Evolutionary conservation across 2,797 vertebrate genomes (phyloP).

Genomic region (Staurois parvus): DNA sequence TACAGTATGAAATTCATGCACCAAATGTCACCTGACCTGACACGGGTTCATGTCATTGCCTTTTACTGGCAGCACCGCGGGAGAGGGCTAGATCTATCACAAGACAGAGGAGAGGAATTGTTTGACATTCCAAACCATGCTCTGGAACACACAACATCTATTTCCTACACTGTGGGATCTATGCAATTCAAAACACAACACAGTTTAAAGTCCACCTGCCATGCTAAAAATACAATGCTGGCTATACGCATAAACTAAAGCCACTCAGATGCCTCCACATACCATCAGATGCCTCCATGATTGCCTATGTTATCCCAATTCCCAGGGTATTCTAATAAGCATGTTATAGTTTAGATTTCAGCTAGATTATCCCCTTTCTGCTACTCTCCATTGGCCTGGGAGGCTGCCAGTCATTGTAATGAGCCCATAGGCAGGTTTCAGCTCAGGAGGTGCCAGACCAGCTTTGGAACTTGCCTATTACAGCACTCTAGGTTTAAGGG

Average conservation of each 20-base stretch:
- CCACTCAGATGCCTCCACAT: no score
- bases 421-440: no score
- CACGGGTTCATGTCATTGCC: constrained; percentile 14
- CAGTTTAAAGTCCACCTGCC: neutral
- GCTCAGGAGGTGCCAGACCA: no score
- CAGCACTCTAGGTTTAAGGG: no score
- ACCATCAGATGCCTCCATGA: no score
- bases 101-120: constrained; percentile 17
- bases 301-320: no score
- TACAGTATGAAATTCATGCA: constrained; percentile 25
- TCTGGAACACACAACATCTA: constrained; percentile 33
- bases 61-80: neutral
- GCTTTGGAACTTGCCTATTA: no score
- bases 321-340: no score
- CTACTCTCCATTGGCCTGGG: no score
- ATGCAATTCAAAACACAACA: neutral
- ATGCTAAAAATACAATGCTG: neutral
- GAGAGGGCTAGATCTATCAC: constrained; percentile 13
- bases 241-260: neutral
- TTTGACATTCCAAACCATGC: constrained; percentile 15
- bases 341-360: no score
- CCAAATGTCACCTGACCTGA: constrained; percentile 30
- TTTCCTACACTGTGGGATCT: neutral
- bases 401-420: no score
- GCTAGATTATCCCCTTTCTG: no score